Evolutionary conservation across 2,888 invertebrate genomes (phyloP), one percentile per base, ranked within the genome.

Genomic region (Panzeria rudis): DNA sequence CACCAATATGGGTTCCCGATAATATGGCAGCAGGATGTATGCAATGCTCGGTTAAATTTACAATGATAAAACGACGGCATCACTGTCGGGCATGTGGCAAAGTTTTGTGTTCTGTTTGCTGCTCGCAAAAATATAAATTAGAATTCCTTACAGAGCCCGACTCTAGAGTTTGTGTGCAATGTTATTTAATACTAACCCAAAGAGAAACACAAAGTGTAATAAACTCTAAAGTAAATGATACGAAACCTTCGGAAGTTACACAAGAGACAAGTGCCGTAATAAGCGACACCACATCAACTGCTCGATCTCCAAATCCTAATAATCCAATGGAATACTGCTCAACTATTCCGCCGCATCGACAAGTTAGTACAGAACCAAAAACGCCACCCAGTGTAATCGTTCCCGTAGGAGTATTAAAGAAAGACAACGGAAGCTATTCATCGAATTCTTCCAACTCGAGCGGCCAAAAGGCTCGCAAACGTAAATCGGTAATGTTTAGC

Each of bases 321-420:
- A 97, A 97, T 93, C 97, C 97, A 62, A 95, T 95, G 94, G 97
- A 97, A 92, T 97, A 97, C 92, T 97, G 97, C 93, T 96, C 96
- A 83, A 96, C 95, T 59, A 95, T 97, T 89, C 96, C 97, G 72
- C 97, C 97, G 68, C 93, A 95, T 88, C 94, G 96, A 90, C 97
- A 97, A 93, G 95, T 95, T 86, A 94, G 94, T 41, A 11, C 88
- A 0, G 89, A 90, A 90, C 87, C 93, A 93, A 88, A 93, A 93
- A 92, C 93, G 93, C 93, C 92, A 1, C 96, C 96, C 7, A 95
- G 95, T 35, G 96, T 97, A n/a, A 95, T 97, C 94, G 96, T 97
- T 50, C 97, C 97, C 9, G 96, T 96, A n/a, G 96, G 97, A 3
- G 97, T 97, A 38, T 93, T 97, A 3, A 97, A 97, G 90, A 91